Evolutionary conservation across 2,797 vertebrate genomes (phyloP), one percentile per base, ranked within the genome.

Genomic region (Mus spretus): DNA sequence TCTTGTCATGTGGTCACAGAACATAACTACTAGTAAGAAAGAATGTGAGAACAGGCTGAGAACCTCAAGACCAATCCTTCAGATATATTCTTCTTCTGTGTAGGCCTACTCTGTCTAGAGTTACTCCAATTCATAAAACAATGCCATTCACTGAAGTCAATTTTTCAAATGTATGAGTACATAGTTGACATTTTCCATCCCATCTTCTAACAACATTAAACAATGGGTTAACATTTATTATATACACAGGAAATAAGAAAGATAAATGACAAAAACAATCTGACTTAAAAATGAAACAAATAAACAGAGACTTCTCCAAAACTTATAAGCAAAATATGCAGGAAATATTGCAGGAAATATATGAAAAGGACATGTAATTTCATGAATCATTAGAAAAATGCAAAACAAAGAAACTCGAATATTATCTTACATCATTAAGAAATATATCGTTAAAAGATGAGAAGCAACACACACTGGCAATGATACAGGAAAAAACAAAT

Each of bases 341-440:
- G 44, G 5, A 44, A 44, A 44, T 47, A 47, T 44, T 47, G 47
- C 47, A 47, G 53, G 4, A 84, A 88, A 57, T 40, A 40, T 17
- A 11, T 74, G 15, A 53, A 57, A 57, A 88, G 28, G 12, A 14
- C 15, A 0, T 47, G 28, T 55, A 74, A 88, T 74, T 88, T 74
- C 85, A 88, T 74, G 31, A 74, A 74, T 87, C 65, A 87, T 70
- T 74, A 86, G 83, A 87, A 57, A 74, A 57, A 12, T 57, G 22
- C 53, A 88, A 74, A 72, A 37, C 34, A 87, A 55, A 6, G 13
- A 88, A 70, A 55, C 65, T 37, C 34, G 53, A 37, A 72, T 86
- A 55, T 72, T 53, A 86, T 86, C 44, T 26, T 53, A 70, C 12
- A 70, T 6, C 65, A 86, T 53, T 86, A 55, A 55, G 34, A 72